Conservation (phyloP, 1,140 invertebrate species). For the Tribolium castaneum region DNA sequence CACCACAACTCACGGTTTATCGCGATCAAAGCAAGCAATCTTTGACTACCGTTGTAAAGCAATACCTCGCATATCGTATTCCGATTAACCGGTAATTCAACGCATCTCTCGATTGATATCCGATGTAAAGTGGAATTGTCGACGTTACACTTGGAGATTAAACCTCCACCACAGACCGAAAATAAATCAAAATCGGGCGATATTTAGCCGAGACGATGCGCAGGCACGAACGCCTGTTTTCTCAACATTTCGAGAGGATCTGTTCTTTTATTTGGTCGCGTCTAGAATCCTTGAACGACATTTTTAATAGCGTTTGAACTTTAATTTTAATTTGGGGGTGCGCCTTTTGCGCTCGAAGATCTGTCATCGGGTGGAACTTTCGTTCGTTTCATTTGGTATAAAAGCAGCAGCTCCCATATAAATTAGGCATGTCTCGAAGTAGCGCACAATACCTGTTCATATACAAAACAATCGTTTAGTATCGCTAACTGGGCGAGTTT, state of each 20-base stretch:
- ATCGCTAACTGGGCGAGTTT: slow-evolving; percentile 35
- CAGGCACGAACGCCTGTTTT: neutral
- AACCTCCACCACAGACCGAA: neutral
- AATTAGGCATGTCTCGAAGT: slow-evolving; percentile 13
- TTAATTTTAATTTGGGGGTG: neutral
- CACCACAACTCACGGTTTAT: slow-evolving; percentile 49
- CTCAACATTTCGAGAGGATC: neutral
- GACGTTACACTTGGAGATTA: neutral
- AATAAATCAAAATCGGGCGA: neutral
- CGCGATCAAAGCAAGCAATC: slow-evolving; percentile 51
- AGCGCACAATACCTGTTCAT: slow-evolving; percentile 28
- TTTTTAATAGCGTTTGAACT: neutral
- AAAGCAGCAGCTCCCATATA: neutral
- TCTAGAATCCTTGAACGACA: no score
- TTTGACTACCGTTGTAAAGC: slow-evolving; percentile 47
- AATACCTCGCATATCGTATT: slow-evolving; percentile 39
- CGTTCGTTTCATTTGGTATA: neutral
- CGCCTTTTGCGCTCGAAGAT: no score
- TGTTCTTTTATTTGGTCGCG: neutral
- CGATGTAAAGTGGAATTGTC: slow-evolving; percentile 24
- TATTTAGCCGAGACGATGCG: neutral
- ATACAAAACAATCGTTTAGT: slow-evolving; percentile 39
- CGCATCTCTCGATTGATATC: slow-evolving; percentile 22
- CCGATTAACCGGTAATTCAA: slow-evolving; percentile 29
- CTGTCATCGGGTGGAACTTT: neutral